phyloP scores from a whole-genome alignment of 2,888 invertebrate species.

The Sesia bembeciformis region DNA sequence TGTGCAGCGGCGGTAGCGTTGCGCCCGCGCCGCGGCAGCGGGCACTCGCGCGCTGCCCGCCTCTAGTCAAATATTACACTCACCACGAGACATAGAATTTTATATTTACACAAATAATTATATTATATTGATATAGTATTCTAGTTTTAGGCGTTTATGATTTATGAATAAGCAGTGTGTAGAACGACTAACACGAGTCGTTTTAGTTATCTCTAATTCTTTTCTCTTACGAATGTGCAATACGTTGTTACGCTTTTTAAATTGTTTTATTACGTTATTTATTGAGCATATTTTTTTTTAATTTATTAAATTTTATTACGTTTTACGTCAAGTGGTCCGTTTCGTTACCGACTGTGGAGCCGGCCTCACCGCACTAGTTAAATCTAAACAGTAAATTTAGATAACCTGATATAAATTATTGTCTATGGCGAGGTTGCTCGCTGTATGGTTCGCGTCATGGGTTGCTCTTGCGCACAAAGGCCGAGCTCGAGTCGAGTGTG shows the following conservation, averaged over 20 bases:
- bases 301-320: constrained; percentile 12
- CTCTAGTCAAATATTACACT: constrained; percentile 74
- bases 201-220: constrained; percentile 51
- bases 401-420: background rate
- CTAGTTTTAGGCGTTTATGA: constrained; percentile 72
- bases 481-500: constrained; percentile 20
- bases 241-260: constrained; percentile 64
- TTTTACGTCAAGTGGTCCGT: constrained; percentile 1
- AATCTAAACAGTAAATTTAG: background rate
- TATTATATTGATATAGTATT: constrained; percentile 74
- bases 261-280: constrained; percentile 50
- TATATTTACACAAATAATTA: constrained; percentile 75
- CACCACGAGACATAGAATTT: constrained; percentile 70
- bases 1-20: constrained; percentile 3
- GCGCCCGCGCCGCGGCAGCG: background rate
- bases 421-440: constrained; percentile 9
- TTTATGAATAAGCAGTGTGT: constrained; percentile 58
- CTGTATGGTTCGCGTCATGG: constrained; percentile 8
- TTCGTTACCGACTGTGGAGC: constrained; percentile 21
- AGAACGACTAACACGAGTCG: constrained; percentile 30
- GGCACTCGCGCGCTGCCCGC: constrained; percentile 23
- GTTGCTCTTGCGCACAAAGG: constrained; percentile 12
- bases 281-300: constrained; percentile 26
- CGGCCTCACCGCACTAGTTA: constrained; percentile 19
- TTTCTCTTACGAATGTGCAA: constrained; percentile 61